A percentile compares a stretch with the other conserved stretches of the same genome.
These are phyloP conservation scores for Pararge aegeria DNA, from an alignment of 1,140 invertebrate species.

Conservation along the genomic window DNA sequence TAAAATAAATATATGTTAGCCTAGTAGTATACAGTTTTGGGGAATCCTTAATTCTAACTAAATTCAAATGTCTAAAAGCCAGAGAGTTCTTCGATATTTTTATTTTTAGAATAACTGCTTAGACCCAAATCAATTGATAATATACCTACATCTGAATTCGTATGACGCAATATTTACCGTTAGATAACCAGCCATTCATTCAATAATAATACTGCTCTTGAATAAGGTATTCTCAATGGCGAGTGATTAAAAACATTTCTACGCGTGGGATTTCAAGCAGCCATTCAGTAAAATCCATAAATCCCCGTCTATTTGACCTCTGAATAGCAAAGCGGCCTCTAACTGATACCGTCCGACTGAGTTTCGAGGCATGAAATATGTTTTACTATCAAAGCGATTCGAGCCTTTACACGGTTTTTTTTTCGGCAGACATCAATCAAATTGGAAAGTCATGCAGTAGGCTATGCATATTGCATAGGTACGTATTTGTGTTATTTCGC, in stretches of 20 bases:
- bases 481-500: no score
- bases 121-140: no score
- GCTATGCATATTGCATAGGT: constrained; percentile 8
- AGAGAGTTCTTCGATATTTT: no score
- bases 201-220: background rate
- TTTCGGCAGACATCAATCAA: constrained; percentile 42
- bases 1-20: no score
- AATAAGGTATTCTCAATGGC: background rate
- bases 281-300: constrained; percentile 32
- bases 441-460: constrained; percentile 29
- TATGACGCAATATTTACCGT: background rate
- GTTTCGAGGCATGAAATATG: constrained; percentile 59
- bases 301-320: constrained; percentile 40
- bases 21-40: no score
- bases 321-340: constrained; percentile 45
- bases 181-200: background rate
- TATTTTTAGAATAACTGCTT: no score
- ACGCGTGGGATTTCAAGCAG: constrained; percentile 13
- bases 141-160: no score
- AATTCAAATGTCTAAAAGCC: no score
- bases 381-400: constrained; percentile 57
- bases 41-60: no score
- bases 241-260: constrained; percentile 10
- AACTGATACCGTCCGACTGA: constrained; percentile 46
- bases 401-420: constrained; percentile 33